phyloP scores from a whole-genome alignment of 1,140 invertebrate genomes.

The Adelges cooleyi region DNA sequence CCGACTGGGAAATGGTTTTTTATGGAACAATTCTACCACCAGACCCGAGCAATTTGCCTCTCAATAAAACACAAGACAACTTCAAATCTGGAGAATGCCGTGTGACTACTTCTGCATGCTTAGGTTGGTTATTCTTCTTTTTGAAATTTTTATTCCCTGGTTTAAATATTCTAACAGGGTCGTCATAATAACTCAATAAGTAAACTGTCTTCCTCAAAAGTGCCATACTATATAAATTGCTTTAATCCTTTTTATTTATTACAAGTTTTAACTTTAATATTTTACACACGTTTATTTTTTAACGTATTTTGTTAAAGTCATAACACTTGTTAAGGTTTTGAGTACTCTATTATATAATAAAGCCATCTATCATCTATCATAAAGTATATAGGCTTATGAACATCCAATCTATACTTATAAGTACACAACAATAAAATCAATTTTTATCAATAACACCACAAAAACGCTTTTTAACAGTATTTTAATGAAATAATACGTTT shows the following conservation, averaged over 20 bases:
- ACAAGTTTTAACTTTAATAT: too few species aligned
- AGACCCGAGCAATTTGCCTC: conserved; percentile 31
- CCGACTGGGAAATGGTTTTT: conserved; percentile 46
- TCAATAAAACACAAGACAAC: background rate
- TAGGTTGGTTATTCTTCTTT: conserved; percentile 34
- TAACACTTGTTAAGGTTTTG: too few species aligned
- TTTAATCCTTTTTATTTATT: background rate
- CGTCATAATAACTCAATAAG: conserved; percentile 13
- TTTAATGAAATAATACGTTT: too few species aligned
- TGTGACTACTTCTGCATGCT: conserved; percentile 30
- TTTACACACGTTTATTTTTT: too few species aligned
- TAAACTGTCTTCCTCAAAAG: background rate
- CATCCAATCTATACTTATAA: too few species aligned
- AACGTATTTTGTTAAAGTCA: too few species aligned
- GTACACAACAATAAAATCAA: too few species aligned
- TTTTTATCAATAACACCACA: too few species aligned
- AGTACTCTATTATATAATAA: too few species aligned
- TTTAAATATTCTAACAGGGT: conserved; percentile 10
- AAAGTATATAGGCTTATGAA: too few species aligned
- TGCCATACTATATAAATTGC: conserved; percentile 13
- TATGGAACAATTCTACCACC: conserved; percentile 46
- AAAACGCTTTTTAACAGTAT: too few species aligned
- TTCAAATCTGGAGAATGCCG: conserved; percentile 28
- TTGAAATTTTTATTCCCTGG: conserved; percentile 29
- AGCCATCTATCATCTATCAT: too few species aligned